Evolutionary conservation across 2,113 vertebrate species (phyloP).

Genomic region (Misgurnus mizolepis): DNA sequence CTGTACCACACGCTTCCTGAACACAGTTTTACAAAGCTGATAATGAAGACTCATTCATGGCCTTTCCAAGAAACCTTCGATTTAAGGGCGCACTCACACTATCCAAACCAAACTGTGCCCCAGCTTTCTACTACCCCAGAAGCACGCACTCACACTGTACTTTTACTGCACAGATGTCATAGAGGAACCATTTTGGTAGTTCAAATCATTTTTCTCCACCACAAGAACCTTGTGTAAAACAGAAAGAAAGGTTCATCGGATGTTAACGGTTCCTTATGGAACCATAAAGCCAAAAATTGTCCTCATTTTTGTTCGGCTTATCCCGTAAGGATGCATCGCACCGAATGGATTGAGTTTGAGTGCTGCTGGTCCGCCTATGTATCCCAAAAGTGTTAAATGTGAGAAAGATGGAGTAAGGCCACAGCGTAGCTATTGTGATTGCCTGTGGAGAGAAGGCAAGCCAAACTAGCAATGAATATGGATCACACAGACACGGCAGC

Average conservation of each 20-base stretch:
- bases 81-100: too few relatives aligned
- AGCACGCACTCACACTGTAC: too few relatives aligned
- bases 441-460: not conserved
- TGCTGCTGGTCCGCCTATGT: conserved; percentile 9
- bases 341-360: conserved; percentile 28
- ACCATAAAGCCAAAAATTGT: too few relatives aligned
- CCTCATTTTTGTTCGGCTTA: not conserved
- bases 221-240: too few relatives aligned
- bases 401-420: conserved; percentile 21
- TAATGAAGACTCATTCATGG: not conserved
- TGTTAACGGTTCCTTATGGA: too few relatives aligned
- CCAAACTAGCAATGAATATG: conserved; percentile 55
- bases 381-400: not conserved
- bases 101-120: too few relatives aligned
- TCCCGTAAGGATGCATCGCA: conserved; percentile 34
- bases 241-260: too few relatives aligned
- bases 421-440: conserved; percentile 10
- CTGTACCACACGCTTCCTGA: not conserved
- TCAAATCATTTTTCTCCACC: too few relatives aligned
- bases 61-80: not conserved
- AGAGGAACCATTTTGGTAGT: too few relatives aligned
- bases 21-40: conserved; percentile 22
- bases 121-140: too few relatives aligned
- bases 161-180: too few relatives aligned
- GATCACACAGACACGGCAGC: conserved; percentile 40